Conservation (phyloP, 2,113 vertebrate genomes). For the Paradoxurus hermaphroditus region DNA sequence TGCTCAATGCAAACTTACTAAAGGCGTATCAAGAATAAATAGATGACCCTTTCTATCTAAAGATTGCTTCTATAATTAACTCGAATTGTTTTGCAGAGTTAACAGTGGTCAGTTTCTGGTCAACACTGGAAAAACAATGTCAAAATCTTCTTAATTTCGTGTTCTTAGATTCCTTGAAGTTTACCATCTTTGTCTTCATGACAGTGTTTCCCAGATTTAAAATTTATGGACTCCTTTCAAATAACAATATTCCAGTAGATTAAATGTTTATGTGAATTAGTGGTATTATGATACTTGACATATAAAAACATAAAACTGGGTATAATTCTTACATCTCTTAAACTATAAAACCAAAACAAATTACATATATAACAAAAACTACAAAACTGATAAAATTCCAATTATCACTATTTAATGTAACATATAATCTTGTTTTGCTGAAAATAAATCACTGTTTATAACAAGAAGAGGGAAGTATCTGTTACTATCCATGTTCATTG, state of each 20-base stretch:
- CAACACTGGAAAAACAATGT: background rate
- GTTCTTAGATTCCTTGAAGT: background rate
- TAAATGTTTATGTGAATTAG: background rate
- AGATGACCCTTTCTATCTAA: background rate
- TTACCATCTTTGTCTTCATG: background rate
- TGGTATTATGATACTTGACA: background rate
- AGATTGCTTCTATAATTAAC: background rate
- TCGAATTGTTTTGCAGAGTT: background rate
- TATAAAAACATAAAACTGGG: background rate
- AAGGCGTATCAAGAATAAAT: background rate
- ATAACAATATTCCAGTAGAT: background rate
- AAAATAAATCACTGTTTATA: background rate
- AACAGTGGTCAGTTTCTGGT: background rate
- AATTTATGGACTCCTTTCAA: background rate
- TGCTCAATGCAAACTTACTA: background rate
- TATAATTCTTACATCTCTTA: background rate
- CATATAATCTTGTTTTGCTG: background rate
- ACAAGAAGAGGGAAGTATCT: background rate
- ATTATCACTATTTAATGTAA: background rate
- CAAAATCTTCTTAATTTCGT: background rate
- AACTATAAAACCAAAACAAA: background rate
- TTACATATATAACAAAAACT: conserved; percentile 21
- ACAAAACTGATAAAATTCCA: background rate
- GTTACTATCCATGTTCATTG: background rate
- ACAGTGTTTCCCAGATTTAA: background rate